These are phyloP conservation scores for Balaeniceps rex DNA, from an alignment of 2,113 vertebrate genomes.

Conservation along the genomic window DNA sequence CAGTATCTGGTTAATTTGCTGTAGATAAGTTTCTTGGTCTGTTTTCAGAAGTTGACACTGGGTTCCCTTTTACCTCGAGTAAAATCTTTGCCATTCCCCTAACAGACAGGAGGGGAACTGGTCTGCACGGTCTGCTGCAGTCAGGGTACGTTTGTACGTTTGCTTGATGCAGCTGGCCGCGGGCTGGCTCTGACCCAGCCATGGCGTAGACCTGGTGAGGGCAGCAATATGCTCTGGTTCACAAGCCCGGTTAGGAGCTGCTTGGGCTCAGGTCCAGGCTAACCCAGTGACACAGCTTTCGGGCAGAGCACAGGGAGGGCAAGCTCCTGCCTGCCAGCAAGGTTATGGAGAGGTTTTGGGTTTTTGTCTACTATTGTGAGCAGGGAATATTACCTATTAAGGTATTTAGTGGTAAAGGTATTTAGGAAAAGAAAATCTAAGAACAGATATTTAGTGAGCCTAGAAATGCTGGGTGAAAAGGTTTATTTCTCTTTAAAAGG, in stretches of 20 bases:
- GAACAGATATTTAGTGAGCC: not conserved
- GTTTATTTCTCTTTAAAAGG: not conserved
- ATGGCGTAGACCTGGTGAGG: accelerated
- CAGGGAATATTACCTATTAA: not conserved
- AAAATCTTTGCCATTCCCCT: not conserved
- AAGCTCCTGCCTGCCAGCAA: not conserved
- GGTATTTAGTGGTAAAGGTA: not conserved
- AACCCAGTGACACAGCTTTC: not conserved
- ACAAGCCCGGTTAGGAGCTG: not conserved
- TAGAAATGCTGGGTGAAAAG: not conserved
- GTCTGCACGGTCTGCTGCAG: accelerated
- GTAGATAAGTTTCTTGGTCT: not conserved
- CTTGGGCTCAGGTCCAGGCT: not conserved
- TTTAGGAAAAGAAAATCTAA: not conserved
- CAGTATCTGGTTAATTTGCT: not conserved
- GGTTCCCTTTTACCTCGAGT: not conserved
- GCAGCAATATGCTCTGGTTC: not conserved
- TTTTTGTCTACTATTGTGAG: not conserved
- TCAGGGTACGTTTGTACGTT: no score
- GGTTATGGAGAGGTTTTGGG: not conserved
- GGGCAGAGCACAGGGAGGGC: not conserved
- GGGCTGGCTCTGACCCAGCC: not conserved
- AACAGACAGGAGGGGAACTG: not conserved
- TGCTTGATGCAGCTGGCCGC: not conserved
- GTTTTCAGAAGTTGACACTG: not conserved